Evolutionary conservation across 92 coral and sea anemone species (phyloP), one percentile per base, ranked within the genome.

Genomic region (Zoanthus gigantus): DNA sequence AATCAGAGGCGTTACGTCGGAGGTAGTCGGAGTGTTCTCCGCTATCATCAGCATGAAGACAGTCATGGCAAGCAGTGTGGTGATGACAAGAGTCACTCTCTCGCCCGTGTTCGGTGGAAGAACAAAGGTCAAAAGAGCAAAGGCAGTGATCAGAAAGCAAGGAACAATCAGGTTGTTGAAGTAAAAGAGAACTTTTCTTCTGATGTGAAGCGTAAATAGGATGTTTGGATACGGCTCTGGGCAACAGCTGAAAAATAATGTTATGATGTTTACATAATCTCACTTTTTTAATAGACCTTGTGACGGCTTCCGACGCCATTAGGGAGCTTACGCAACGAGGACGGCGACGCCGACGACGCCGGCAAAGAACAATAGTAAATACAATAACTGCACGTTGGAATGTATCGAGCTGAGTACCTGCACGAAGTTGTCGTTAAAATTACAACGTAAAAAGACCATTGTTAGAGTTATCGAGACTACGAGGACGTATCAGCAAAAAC

Each of bases 41-140:
- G 99, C 98, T 32, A 97, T 95, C 98, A 97, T 95, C 37, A 97
- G 88, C 99, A 97, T 97, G 75, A 97, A 97, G 18, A 97, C 99
- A 28, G 98, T 97, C 94, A 97, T 92, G n/a, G 99, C 98, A 46
- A 97, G 88, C 1, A 97, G 91, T 0, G 98, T 95, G 69, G 99
- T 97, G 95, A 97, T 97, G 84, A 96, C 99, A 17, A 96, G 98
- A 13, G 99, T 96, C 42, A 96, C 99, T 75, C 99, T 88, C 76
- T 96, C 99, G 6, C 99, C 99, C 3, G 99, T 96, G 89, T 95
- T 96, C 0, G 99, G 99, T 68, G 99, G 99, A 78, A 96, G 88
- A 29, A 96, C 98, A 75, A 96, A 96, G 92, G 99, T 96, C 82
- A 96, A 84, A 60, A 96, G 90, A 10, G 99, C 98, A 75, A 95